Evolutionary conservation across 2,888 invertebrate genomes (phyloP).

Genomic region (Pardosa pseudoannulata): DNA sequence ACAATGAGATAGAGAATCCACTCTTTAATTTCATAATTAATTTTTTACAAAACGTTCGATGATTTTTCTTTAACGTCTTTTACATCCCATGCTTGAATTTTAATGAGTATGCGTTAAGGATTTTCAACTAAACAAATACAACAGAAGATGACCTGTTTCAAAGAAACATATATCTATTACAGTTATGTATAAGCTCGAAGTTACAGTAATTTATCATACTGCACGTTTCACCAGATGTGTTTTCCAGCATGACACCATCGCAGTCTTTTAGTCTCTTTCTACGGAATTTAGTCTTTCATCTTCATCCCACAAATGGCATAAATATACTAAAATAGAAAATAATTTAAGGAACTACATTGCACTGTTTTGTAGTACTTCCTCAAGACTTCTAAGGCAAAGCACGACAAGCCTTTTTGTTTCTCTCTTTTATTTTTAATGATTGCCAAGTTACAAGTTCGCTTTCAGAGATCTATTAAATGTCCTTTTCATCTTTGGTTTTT

Average conservation of each 20-base stretch:
- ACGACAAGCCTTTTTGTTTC: conserved; percentile 23
- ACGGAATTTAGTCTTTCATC: neutral
- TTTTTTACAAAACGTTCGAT: neutral
- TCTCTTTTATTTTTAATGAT: no score
- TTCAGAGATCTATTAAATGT: neutral
- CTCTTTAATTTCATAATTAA: no score
- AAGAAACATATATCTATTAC: conserved; percentile 1
- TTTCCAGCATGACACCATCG: no score
- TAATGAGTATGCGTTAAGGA: neutral
- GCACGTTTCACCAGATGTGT: neutral
- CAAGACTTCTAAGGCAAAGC: conserved; percentile 42
- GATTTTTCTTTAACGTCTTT: conserved; percentile 30
- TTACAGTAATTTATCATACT: conserved; percentile 26
- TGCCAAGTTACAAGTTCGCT: conserved; percentile 29
- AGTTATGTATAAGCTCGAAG: conserved; percentile 61
- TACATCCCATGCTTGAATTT: neutral
- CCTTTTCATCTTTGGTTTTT: conserved; percentile 1
- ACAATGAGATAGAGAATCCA: no score
- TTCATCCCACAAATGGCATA: neutral
- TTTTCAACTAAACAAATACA: neutral
- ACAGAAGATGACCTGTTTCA: neutral
- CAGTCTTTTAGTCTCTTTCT: no score
- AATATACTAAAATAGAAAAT: conserved; percentile 59
- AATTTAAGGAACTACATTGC: conserved; percentile 58
- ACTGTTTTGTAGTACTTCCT: conserved; percentile 35